Evolutionary conservation across 1,140 invertebrate species (phyloP).

Genomic region (Aphelinus atriplicis): DNA sequence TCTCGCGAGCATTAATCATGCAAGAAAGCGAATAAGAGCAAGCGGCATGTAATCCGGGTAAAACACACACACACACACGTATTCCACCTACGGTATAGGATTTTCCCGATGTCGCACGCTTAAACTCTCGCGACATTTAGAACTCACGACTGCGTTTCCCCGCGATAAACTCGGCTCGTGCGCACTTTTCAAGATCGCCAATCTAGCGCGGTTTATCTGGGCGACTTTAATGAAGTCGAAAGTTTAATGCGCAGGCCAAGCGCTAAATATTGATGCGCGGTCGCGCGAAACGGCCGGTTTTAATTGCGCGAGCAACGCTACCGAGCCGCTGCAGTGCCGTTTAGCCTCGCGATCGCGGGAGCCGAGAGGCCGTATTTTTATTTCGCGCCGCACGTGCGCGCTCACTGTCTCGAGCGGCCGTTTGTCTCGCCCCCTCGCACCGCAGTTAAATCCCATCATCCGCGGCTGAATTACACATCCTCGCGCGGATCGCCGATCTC

Average conservation of each 20-base stretch:
- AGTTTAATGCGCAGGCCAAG: constrained; percentile 10
- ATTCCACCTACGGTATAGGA: no score
- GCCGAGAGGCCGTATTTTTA: constrained; percentile 9
- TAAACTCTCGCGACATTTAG: not conserved
- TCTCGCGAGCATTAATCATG: no score
- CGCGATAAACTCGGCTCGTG: constrained; percentile 38
- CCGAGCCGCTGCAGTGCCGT: not conserved
- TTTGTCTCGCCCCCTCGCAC: no score
- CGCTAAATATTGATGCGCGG: constrained; percentile 26
- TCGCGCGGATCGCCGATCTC: no score
- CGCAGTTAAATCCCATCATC: no score
- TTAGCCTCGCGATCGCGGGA: not conserved
- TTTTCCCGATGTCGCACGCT: no score
- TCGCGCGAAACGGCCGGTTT: not conserved
- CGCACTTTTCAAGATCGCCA: constrained; percentile 8
- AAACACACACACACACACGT: no score
- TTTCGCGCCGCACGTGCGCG: constrained; percentile 1
- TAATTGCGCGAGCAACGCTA: constrained; percentile 3
- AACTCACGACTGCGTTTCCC: constrained; percentile 43
- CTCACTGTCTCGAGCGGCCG: no score
- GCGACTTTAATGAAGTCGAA: constrained; percentile 20
- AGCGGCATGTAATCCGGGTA: no score
- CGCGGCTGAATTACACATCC: no score
- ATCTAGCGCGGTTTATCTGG: not conserved
- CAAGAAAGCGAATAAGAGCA: no score